Percentiles rank a stretch among this genome's conserved stretches.
phyloP scores from a whole-genome alignment of 2,113 vertebrate genomes.

The Hipposideros armiger region DNA sequence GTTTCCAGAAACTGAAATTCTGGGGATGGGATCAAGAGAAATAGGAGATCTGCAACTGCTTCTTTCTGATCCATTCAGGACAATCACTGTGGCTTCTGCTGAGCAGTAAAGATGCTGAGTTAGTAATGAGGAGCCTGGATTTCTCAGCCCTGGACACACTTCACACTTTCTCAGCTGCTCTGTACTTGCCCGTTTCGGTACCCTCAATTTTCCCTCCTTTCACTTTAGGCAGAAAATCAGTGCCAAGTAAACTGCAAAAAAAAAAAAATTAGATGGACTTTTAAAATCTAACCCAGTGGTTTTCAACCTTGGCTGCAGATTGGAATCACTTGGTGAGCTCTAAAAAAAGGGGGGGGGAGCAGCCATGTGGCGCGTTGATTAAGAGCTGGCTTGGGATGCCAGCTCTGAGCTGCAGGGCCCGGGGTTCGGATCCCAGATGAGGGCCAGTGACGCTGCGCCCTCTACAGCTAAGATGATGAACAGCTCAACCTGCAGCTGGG shows the following conservation, averaged over 20 bases:
- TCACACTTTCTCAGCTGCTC: neutral
- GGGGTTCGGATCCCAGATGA: too few relatives aligned
- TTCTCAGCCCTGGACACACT: neutral
- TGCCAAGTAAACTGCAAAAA: neutral
- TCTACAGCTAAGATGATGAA: too few relatives aligned
- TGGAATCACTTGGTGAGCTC: neutral
- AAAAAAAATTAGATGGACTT: neutral
- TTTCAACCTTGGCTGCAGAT: too few relatives aligned
- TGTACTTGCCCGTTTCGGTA: neutral
- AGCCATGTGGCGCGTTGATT: too few relatives aligned
- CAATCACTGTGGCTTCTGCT: neutral
- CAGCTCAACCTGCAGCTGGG: too few relatives aligned
- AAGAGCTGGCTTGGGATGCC: too few relatives aligned
- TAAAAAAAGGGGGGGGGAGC: neutral
- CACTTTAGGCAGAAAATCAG: constrained; percentile 31
- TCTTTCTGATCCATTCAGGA: neutral
- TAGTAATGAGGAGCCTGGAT: neutral
- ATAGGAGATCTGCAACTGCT: neutral
- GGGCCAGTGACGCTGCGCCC: too few relatives aligned
- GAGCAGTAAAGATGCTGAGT: neutral
- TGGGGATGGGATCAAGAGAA: neutral
- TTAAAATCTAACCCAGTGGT: neutral
- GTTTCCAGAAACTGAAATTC: neutral
- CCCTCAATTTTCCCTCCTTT: neutral
- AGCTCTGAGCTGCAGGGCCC: too few relatives aligned